Percentiles rank a stretch among this genome's conserved stretches.
These are phyloP conservation scores for Lepidocyrtinus sp. DNA, from an alignment of 2,888 invertebrate species.

Conservation along the genomic window DNA sequence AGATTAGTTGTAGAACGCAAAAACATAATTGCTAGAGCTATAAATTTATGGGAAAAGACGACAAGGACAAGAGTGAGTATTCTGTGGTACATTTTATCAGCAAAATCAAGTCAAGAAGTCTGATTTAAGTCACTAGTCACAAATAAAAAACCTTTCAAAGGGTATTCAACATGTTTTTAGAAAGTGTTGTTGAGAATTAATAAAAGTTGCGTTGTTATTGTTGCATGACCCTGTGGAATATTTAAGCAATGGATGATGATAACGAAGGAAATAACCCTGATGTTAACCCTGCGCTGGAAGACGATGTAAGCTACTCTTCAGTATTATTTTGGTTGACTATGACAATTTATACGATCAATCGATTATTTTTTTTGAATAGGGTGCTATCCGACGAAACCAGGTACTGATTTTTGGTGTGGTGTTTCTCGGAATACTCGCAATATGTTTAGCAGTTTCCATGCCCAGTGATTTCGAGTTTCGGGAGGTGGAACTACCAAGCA, in stretches of 20 bases:
- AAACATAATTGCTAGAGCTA: too few relatives aligned
- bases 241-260: slow-evolving; percentile 44
- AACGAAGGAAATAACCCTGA: slow-evolving; percentile 50
- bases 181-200: too few relatives aligned
- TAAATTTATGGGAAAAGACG: too few relatives aligned
- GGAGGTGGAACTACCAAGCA: slow-evolving; percentile 45
- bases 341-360: background rate
- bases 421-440: slow-evolving; percentile 57
- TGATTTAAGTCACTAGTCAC: too few relatives aligned
- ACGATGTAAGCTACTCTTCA: slow-evolving; percentile 49
- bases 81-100: too few relatives aligned
- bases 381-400: slow-evolving; percentile 54
- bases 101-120: too few relatives aligned
- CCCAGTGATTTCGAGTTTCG: slow-evolving; percentile 60
- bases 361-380: slow-evolving; percentile 25
- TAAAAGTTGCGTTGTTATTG: background rate
- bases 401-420: slow-evolving; percentile 62
- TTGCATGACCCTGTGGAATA: background rate
- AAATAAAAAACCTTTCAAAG: too few relatives aligned
- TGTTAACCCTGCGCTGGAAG: slow-evolving; percentile 33
- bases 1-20: too few relatives aligned
- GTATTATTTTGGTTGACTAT: background rate
- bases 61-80: too few relatives aligned
- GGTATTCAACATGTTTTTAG: too few relatives aligned
- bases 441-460: slow-evolving; percentile 61